phyloP scores from a whole-genome alignment of 2,888 invertebrate genomes.

The Caenorhabditis sinica region DNA sequence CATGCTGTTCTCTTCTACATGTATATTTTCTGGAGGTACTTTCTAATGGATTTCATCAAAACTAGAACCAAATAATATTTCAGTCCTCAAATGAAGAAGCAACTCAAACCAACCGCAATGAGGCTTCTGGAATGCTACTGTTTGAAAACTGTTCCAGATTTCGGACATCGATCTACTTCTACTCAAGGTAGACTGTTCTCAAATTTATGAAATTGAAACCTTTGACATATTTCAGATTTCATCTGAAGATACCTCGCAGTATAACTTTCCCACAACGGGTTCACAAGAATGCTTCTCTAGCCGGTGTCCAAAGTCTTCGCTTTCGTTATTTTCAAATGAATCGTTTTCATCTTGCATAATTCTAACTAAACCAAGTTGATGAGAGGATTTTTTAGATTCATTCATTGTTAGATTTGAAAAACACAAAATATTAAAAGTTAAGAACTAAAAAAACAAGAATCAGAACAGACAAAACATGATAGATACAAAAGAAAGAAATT shows the following conservation, averaged over 20 bases:
- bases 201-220: neutral
- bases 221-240: constrained; percentile 34
- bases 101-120: constrained; percentile 82
- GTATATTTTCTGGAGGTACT: constrained; percentile 82
- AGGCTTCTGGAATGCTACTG: constrained; percentile 83
- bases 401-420: too few relatives aligned
- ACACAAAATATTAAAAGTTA: too few relatives aligned
- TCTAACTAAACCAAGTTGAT: too few relatives aligned
- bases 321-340: too few relatives aligned
- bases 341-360: too few relatives aligned
- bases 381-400: too few relatives aligned
- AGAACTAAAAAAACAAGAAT: too few relatives aligned
- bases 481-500: too few relatives aligned
- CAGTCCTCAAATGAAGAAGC: constrained; percentile 83
- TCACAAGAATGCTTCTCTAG: neutral
- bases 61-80: constrained; percentile 16
- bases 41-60: neutral
- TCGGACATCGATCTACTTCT: constrained; percentile 79
- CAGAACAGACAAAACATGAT: too few relatives aligned
- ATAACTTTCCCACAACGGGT: neutral
- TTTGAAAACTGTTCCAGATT: constrained; percentile 83
- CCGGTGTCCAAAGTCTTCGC: neutral
- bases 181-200: constrained; percentile 53
- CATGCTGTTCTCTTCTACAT: constrained; percentile 81
- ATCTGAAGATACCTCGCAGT: constrained; percentile 1